Evolutionary conservation across 2,113 vertebrate species (phyloP).

Genomic region (Suricata suricatta): DNA sequence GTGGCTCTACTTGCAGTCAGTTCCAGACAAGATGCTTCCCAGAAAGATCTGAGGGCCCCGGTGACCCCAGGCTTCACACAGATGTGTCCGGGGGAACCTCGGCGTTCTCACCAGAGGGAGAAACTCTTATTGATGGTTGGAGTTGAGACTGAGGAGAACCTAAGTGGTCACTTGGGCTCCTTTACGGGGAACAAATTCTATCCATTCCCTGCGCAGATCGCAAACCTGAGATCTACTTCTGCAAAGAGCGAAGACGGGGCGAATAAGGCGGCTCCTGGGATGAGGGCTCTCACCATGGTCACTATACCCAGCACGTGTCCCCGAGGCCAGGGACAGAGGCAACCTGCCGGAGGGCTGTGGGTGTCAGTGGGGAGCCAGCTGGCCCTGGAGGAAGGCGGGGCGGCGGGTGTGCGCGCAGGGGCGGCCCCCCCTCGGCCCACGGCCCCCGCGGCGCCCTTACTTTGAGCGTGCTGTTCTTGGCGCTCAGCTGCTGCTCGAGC

Average conservation of each 20-base stretch:
- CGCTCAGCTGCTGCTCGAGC: conserved; percentile 95
- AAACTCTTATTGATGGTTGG: neutral
- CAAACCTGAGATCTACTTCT: too few species aligned
- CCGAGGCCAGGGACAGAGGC: rapidly evolving
- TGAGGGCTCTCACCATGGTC: neutral
- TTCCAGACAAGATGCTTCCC: neutral
- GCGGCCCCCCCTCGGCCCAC: neutral
- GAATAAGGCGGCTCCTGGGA: neutral
- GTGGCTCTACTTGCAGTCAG: neutral
- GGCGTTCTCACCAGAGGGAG: neutral
- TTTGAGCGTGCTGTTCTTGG: conserved; percentile 94
- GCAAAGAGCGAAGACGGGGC: neutral
- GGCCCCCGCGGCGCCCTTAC: conserved; percentile 79
- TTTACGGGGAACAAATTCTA: neutral
- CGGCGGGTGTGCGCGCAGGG: rapidly evolving
- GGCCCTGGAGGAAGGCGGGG: neutral
- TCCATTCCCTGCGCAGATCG: neutral
- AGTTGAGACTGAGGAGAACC: neutral
- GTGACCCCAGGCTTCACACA: neutral
- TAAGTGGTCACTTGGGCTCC: neutral
- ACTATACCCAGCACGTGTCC: rapidly evolving
- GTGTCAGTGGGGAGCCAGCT: neutral
- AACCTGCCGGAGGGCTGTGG: neutral
- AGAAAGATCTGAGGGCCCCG: neutral
- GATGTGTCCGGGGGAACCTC: neutral